Evolutionary conservation across 2,113 vertebrate genomes (phyloP).

Genomic region (Carlito syrichta): DNA sequence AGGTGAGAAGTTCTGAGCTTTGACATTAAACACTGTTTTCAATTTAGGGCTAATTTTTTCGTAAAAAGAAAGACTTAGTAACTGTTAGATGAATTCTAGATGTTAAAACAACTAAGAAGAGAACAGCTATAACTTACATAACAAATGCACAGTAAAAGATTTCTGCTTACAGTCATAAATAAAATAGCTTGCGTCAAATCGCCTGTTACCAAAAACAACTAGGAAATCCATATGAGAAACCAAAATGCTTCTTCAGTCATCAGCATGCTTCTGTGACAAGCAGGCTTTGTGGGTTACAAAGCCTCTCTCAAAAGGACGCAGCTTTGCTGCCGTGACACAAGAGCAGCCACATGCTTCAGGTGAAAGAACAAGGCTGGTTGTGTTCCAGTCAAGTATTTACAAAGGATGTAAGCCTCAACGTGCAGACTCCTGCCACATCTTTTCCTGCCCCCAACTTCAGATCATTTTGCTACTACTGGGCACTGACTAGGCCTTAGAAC

Average conservation of each 20-base stretch:
- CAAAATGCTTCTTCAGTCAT: background rate
- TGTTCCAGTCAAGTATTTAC: too few relatives aligned
- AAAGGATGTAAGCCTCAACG: background rate
- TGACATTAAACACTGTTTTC: background rate
- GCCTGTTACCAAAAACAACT: background rate
- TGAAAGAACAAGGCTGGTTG: background rate
- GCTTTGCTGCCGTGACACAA: background rate
- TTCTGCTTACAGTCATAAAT: background rate
- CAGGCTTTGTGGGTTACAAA: background rate
- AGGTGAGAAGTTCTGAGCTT: background rate
- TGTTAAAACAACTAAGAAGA: background rate
- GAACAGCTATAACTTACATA: background rate
- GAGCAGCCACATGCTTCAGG: background rate
- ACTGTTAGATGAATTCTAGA: background rate
- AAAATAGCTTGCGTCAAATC: background rate
- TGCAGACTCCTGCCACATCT: background rate
- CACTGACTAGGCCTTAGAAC: background rate
- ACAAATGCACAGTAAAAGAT: background rate
- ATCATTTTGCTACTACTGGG: background rate
- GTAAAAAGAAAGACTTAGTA: background rate
- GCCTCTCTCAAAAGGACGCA: background rate
- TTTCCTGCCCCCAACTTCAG: too few relatives aligned
- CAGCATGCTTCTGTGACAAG: rapidly evolving
- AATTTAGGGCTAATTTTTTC: background rate
- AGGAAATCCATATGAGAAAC: background rate